Percentiles rank a stretch among this genome's conserved stretches.
Conservation (phyloP, 2,888 invertebrate genomes). For the Cheilosia impressa region DNA sequence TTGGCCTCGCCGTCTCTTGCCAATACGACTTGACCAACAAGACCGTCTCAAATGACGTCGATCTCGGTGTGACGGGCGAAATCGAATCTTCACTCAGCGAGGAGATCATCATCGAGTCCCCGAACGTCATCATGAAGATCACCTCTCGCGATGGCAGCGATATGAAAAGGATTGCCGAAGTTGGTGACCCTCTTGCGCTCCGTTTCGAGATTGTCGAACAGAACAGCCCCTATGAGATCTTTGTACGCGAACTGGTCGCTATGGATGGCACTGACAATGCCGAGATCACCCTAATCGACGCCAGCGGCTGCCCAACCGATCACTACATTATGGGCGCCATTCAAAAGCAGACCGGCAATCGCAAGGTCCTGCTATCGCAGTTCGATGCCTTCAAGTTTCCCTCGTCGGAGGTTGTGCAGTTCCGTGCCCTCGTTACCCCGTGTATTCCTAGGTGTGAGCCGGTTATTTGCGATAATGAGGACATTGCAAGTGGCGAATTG, state of each 20-base stretch:
- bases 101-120: conserved; percentile 96
- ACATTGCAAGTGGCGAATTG: conserved; percentile 90
- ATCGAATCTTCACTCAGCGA: conserved; percentile 93
- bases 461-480: conserved; percentile 93
- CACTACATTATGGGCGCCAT: conserved; percentile 98
- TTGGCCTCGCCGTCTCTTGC: conserved; percentile 96
- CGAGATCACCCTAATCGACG: conserved; percentile 96
- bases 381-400: conserved; percentile 99
- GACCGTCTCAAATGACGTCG: conserved; percentile 96
- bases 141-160: conserved; percentile 93
- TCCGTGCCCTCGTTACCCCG: conserved; percentile 96
- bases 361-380: conserved; percentile 94
- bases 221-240: conserved; percentile 97
- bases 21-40: conserved; percentile 97
- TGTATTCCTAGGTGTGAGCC: conserved; percentile 97
- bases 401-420: conserved; percentile 96
- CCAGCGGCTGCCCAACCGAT: conserved; percentile 96
- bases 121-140: conserved; percentile 97
- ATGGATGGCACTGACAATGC: conserved; percentile 97
- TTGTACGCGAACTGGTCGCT: conserved; percentile 96
- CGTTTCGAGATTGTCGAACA: conserved; percentile 96
- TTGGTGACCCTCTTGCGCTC: conserved; percentile 95
- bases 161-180: conserved; percentile 94
- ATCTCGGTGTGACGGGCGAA: conserved; percentile 94
- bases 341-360: conserved; percentile 91